These are phyloP conservation scores for Cosmia trapezina DNA, from an alignment of 2,888 invertebrate genomes.

Conservation along the genomic window DNA sequence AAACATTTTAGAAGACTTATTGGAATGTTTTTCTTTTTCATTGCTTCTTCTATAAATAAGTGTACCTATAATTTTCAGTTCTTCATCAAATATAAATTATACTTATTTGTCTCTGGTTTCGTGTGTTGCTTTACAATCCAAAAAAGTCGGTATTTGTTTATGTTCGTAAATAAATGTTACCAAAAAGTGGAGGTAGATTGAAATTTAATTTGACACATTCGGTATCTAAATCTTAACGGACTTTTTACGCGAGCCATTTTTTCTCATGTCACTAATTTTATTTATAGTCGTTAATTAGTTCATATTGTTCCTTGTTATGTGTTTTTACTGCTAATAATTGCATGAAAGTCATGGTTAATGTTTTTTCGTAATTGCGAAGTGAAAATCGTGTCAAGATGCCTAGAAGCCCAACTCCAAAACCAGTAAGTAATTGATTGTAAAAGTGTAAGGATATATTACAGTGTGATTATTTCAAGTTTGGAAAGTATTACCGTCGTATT, in stretches of 20 bases:
- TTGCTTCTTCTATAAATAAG: too few relatives aligned
- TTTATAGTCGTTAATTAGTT: neutral
- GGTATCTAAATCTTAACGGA: conserved; percentile 7
- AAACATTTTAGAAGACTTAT: too few relatives aligned
- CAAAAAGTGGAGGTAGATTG: conserved; percentile 32
- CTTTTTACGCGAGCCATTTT: conserved; percentile 1
- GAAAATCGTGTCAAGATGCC: conserved; percentile 47
- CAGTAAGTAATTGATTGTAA: conserved; percentile 51
- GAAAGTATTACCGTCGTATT: too few relatives aligned
- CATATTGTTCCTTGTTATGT: neutral
- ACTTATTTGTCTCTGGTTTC: neutral
- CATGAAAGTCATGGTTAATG: conserved; percentile 6
- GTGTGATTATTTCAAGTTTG: neutral
- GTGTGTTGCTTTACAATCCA: neutral
- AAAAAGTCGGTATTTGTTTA: neutral
- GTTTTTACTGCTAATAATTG: conserved; percentile 7
- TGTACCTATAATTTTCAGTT: neutral
- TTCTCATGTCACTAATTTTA: neutral
- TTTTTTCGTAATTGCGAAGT: conserved; percentile 24
- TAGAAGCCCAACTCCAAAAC: conserved; percentile 47
- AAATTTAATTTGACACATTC: conserved; percentile 1
- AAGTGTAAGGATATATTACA: neutral
- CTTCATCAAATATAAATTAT: neutral
- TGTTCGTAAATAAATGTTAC: neutral
- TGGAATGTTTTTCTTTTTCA: too few relatives aligned